Percentiles rank a stretch among this genome's conserved stretches.
phyloP scores from a whole-genome alignment of 2,113 vertebrate species.

The Zingel zingel region DNA sequence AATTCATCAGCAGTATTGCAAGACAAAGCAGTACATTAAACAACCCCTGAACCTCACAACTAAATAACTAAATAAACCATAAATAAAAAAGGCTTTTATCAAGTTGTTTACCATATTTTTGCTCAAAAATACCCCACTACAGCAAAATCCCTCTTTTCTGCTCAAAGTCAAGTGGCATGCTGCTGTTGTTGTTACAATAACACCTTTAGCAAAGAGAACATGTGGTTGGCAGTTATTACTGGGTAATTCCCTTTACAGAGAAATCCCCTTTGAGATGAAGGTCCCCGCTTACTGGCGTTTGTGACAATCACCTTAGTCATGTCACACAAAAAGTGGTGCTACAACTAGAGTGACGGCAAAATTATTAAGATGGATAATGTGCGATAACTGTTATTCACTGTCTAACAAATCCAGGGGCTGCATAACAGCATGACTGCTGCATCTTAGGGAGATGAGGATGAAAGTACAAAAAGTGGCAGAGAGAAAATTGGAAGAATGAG shows the following conservation, averaged over 20 bases:
- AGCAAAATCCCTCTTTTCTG: constrained; percentile 8
- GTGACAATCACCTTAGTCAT: constrained; percentile 42
- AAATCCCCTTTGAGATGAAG: constrained; percentile 53
- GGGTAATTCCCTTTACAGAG: constrained; percentile 56
- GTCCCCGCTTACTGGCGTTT: constrained; percentile 27
- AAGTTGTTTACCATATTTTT: constrained; percentile 30
- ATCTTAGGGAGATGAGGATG: not conserved
- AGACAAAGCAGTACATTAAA: constrained; percentile 56
- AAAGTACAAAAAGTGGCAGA: not conserved
- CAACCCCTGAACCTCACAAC: not conserved
- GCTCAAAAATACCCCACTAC: not conserved
- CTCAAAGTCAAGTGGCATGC: constrained; percentile 20
- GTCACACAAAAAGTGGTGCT: constrained; percentile 42
- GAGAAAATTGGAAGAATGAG: not conserved
- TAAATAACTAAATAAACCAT: not conserved
- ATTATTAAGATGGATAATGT: constrained; percentile 42
- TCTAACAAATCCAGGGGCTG: constrained; percentile 13
- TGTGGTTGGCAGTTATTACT: constrained; percentile 50
- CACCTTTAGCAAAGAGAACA: constrained; percentile 42
- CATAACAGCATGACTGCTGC: constrained; percentile 17
- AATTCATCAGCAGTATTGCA: not conserved
- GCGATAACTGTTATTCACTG: constrained; percentile 27
- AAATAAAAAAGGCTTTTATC: constrained; percentile 18
- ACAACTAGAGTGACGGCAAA: constrained; percentile 6
- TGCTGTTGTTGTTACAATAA: constrained; percentile 42